Percentiles rank a stretch among this genome's conserved stretches.
These are phyloP conservation scores for Corythaeola cristata DNA, from an alignment of 2,113 vertebrate genomes.

Conservation along the genomic window DNA sequence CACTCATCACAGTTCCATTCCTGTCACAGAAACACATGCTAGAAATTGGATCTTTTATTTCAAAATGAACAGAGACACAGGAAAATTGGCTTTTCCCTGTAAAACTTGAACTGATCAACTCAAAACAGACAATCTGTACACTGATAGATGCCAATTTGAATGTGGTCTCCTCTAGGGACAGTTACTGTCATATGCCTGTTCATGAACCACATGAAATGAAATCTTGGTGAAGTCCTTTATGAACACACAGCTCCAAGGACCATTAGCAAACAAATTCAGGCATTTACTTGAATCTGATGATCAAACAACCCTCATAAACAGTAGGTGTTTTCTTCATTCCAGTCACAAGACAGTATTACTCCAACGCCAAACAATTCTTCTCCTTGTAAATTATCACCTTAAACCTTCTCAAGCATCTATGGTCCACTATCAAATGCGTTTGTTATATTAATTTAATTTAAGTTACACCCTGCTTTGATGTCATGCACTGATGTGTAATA, in stretches of 20 bases:
- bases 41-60: background rate
- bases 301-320: background rate
- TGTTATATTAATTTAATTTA: constrained; percentile 3
- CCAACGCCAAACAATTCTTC: background rate
- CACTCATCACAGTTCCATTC: background rate
- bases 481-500: background rate
- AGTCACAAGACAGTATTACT: background rate
- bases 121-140: background rate
- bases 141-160: background rate
- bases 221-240: background rate
- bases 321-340: background rate
- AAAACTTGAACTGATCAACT: background rate
- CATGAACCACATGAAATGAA: background rate
- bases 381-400: background rate
- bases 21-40: background rate
- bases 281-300: background rate
- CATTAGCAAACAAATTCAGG: background rate
- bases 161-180: background rate
- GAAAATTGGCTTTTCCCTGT: background rate
- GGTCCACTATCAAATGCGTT: background rate
- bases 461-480: constrained; percentile 53
- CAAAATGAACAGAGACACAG: background rate
- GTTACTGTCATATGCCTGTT: background rate
- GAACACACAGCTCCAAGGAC: background rate
- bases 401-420: background rate